Evolutionary conservation across 2,113 vertebrate species (phyloP).

Genomic region (Nesoenas mayeri): DNA sequence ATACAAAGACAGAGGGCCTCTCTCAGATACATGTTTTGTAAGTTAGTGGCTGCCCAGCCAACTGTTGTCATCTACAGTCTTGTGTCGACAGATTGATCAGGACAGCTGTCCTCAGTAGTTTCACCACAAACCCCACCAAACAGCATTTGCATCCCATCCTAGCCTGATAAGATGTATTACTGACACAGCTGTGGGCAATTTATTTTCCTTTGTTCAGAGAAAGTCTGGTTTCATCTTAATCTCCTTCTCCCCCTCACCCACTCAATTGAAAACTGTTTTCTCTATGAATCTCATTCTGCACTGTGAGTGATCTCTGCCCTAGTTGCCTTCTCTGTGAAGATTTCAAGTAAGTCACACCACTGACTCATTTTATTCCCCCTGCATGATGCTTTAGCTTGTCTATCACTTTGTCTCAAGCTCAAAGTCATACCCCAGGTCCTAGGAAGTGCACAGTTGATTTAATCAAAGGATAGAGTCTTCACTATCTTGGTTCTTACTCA

Average conservation of each 20-base stretch:
- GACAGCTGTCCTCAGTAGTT: not conserved
- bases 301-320: not conserved
- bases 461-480: not conserved
- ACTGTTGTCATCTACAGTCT: not conserved
- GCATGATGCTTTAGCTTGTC: not conserved
- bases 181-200: not conserved
- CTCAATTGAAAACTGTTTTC: not conserved
- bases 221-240: slow-evolving; percentile 17
- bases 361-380: not conserved
- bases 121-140: not conserved
- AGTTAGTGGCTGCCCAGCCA: not conserved
- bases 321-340: not conserved
- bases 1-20: not conserved
- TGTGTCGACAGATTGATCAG: not conserved
- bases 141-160: not conserved
- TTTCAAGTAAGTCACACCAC: not conserved
- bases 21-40: not conserved
- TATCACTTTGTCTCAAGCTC: not conserved
- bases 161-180: not conserved
- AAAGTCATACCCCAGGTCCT: not conserved
- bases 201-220: not conserved
- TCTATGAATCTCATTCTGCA: not conserved
- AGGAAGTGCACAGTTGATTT: not conserved
- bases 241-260: not conserved
- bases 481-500: not conserved